These are phyloP conservation scores for Merops nubicus DNA, from an alignment of 2,113 vertebrate genomes.

Conservation along the genomic window DNA sequence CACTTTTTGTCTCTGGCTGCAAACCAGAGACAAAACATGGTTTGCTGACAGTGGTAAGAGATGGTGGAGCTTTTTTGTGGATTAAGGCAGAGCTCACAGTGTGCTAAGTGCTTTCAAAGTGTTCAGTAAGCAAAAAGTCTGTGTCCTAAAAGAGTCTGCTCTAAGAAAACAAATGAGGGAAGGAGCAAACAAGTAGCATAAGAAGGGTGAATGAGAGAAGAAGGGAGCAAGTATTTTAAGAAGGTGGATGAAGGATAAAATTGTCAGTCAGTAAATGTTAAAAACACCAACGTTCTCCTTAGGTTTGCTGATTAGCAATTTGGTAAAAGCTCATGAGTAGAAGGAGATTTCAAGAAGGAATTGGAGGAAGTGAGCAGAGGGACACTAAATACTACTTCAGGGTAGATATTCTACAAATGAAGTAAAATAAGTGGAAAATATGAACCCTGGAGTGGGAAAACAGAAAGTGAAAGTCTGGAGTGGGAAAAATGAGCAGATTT, in stretches of 20 bases:
- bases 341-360: not conserved
- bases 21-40: too few relatives aligned
- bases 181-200: not conserved
- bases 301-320: not conserved
- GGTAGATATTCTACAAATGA: not conserved
- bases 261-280: not conserved
- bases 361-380: not conserved
- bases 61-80: not conserved
- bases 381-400: not conserved
- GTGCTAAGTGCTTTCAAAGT: not conserved
- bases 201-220: not conserved
- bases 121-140: not conserved
- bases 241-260: not conserved
- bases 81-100: not conserved
- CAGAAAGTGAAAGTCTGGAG: not conserved
- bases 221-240: not conserved
- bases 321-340: not conserved
- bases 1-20: not conserved
- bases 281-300: not conserved
- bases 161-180: not conserved
- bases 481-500: not conserved
- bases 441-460: not conserved
- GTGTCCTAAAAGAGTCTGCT: not conserved
- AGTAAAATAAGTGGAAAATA: not conserved
- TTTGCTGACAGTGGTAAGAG: not conserved